Percentiles rank a stretch among this genome's conserved stretches.
Evolutionary conservation across 1,140 invertebrate species (phyloP).

Genomic region (Medauroidea extradentata): DNA sequence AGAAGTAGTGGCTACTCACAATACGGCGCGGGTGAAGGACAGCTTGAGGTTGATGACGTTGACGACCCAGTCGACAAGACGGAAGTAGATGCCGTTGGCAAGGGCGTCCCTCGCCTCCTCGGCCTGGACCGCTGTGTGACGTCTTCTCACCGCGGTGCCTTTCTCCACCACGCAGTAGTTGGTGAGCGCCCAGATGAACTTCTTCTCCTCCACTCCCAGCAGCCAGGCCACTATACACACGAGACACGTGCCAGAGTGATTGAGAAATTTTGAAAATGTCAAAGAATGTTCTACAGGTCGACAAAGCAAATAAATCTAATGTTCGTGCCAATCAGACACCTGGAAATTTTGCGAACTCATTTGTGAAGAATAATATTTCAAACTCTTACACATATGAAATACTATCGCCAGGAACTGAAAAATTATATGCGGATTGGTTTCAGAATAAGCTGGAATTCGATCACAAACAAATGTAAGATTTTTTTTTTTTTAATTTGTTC

Average conservation of each 20-base stretch:
- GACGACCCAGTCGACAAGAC: slow-evolving; percentile 85
- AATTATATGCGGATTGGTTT: no score
- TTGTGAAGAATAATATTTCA: no score
- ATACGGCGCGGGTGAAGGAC: slow-evolving; percentile 69
- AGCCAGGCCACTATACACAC: slow-evolving; percentile 60
- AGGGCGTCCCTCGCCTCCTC: slow-evolving; percentile 71
- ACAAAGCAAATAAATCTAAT: no score
- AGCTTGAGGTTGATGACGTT: slow-evolving; percentile 80
- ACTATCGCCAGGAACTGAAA: no score
- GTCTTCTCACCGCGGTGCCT: slow-evolving; percentile 69
- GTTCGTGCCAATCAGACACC: no score
- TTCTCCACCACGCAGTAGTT: slow-evolving; percentile 82
- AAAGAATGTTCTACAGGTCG: no score
- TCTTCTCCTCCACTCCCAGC: slow-evolving; percentile 70
- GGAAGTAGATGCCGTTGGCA: slow-evolving; percentile 69
- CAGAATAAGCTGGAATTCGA: no score
- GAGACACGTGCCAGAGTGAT: background rate
- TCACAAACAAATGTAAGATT: no score
- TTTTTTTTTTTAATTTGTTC: no score
- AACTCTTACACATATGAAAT: no score
- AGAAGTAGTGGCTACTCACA: slow-evolving; percentile 58
- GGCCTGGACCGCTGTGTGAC: slow-evolving; percentile 71
- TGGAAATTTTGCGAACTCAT: no score
- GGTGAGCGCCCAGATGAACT: slow-evolving; percentile 77
- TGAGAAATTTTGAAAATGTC: no score